Conservation (phyloP, 2,888 invertebrate genomes). For the Scaptomyza caliginosa region DNA sequence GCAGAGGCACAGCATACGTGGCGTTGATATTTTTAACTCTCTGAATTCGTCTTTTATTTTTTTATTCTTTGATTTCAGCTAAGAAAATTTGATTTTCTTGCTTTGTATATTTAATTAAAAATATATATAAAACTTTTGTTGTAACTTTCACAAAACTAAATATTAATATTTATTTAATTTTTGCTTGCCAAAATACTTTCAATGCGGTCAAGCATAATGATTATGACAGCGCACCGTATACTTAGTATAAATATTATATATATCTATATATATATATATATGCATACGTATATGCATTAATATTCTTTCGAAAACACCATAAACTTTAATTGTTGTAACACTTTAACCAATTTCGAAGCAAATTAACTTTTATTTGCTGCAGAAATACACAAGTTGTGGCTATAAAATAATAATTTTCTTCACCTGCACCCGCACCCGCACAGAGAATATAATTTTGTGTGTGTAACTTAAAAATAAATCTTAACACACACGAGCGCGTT, state of each 20-base stretch:
- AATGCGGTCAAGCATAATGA: slow-evolving; percentile 15
- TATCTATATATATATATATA: slow-evolving; percentile 6
- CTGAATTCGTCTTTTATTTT: slow-evolving; percentile 25
- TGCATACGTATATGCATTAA: slow-evolving; percentile 8
- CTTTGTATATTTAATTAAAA: background rate
- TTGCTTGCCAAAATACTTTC: slow-evolving; percentile 12
- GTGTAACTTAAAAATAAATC: slow-evolving; percentile 71
- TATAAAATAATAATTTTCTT: slow-evolving; percentile 25
- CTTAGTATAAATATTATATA: slow-evolving; percentile 26
- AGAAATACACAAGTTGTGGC: slow-evolving; percentile 12
- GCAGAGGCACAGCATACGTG: slow-evolving; percentile 65
- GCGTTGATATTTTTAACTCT: slow-evolving; percentile 71
- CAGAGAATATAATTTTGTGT: slow-evolving; percentile 48
- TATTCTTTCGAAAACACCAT: slow-evolving; percentile 16
- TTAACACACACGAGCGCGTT: slow-evolving; percentile 70
- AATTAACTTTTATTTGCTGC: slow-evolving; percentile 7
- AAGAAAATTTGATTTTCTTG: slow-evolving; percentile 29
- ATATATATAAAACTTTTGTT: slow-evolving; percentile 9
- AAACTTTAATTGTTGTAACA: background rate
- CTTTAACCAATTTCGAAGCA: background rate
- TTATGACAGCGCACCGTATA: slow-evolving; percentile 41
- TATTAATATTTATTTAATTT: slow-evolving; percentile 6
- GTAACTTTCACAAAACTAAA: slow-evolving; percentile 9
- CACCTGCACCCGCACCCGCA: slow-evolving; percentile 34
- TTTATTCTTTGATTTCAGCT: slow-evolving; percentile 4